phyloP scores from a whole-genome alignment of 1,140 invertebrate species.

The Plectrocnemia conspersa region DNA sequence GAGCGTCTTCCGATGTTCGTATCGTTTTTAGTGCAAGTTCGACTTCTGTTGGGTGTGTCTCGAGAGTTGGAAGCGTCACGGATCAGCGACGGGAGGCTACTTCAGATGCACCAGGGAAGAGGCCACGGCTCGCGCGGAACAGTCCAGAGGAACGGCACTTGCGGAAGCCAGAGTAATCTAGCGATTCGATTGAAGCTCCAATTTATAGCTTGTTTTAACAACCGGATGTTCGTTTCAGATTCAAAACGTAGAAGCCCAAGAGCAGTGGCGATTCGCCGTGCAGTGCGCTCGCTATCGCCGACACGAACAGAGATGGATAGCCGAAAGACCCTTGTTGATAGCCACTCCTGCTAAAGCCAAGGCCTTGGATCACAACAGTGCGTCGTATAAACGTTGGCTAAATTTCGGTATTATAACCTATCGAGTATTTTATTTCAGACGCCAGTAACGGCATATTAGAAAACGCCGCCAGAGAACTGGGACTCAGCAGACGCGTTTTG shows the following conservation, averaged over 20 bases:
- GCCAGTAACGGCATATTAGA: constrained; percentile 22
- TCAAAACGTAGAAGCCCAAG: constrained; percentile 32
- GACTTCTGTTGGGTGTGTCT: constrained; percentile 76
- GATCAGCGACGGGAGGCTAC: constrained; percentile 67
- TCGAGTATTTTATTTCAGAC: constrained; percentile 16
- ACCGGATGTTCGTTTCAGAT: constrained; percentile 17
- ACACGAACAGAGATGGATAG: constrained; percentile 27
- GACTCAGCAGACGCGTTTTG: constrained; percentile 25
- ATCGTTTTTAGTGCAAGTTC: constrained; percentile 62
- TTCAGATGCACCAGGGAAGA: constrained; percentile 70
- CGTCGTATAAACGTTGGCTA: no score
- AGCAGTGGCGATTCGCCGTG: constrained; percentile 31
- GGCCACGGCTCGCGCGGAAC: constrained; percentile 62
- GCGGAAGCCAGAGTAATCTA: constrained; percentile 52
- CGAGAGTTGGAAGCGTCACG: constrained; percentile 71
- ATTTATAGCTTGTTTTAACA: not conserved
- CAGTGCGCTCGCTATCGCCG: constrained; percentile 30
- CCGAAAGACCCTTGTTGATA: constrained; percentile 20
- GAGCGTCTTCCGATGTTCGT: not conserved
- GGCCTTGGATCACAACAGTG: constrained; percentile 26
- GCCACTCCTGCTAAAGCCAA: constrained; percentile 26
- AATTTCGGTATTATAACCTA: no score
- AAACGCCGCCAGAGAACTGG: constrained; percentile 28
- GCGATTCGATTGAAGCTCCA: not conserved
- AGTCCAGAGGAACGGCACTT: constrained; percentile 56